A percentile compares a stretch with the other conserved stretches of the same genome.
Conservation (phyloP, 2,113 vertebrate genomes). For the Axis porcinus region DNA sequence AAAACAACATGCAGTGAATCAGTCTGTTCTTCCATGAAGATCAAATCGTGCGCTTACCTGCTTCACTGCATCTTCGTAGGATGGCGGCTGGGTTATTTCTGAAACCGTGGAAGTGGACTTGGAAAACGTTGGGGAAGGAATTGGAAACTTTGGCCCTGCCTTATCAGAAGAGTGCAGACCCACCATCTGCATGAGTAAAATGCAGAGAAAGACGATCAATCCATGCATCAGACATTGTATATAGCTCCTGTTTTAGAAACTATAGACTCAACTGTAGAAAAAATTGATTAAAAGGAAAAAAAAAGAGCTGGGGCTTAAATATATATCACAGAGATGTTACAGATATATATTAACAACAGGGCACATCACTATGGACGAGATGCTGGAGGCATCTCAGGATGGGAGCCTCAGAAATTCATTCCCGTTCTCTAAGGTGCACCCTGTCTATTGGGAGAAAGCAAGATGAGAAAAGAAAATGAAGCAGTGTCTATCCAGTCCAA, state of each 20-base stretch:
- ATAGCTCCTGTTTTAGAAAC: not conserved
- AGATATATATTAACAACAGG: not conserved
- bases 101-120: constrained; percentile 88
- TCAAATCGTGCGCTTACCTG: constrained; percentile 83
- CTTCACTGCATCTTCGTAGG: constrained; percentile 96
- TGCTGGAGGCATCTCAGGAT: not conserved
- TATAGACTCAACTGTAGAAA: not conserved
- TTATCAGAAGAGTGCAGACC: constrained; percentile 85
- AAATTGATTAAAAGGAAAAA: not conserved
- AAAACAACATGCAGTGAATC: not conserved
- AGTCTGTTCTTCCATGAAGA: constrained; percentile 13
- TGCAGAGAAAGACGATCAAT: constrained; percentile 69
- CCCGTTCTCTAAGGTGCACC: not conserved
- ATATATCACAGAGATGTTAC: not conserved
- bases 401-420: not conserved
- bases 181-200: constrained; percentile 88
- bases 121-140: constrained; percentile 88
- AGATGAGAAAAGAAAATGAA: not conserved
- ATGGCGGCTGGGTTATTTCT: constrained; percentile 92
- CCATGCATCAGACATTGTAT: not conserved
- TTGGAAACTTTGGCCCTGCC: constrained; percentile 88
- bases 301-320: not conserved
- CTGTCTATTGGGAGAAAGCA: not conserved
- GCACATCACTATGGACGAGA: not conserved
- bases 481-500: not conserved